Conservation (phyloP, 2,113 vertebrate species). For the Pollimyrus isidori region DNA sequence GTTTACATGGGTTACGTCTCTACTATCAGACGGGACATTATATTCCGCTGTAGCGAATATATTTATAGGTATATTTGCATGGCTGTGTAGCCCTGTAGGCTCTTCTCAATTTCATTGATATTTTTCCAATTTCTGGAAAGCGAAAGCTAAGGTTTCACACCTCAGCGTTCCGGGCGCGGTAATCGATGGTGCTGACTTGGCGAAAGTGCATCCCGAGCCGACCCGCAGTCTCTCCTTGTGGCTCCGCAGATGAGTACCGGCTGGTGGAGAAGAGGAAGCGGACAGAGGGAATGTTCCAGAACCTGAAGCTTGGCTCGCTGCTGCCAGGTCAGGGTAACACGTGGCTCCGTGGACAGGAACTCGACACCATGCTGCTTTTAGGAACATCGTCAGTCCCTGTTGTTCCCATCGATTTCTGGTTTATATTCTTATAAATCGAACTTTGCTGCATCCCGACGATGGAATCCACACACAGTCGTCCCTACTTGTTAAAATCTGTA, state of each 20-base stretch:
- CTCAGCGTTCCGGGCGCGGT: background rate
- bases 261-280: slow-evolving; percentile 65
- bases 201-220: background rate
- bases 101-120: background rate
- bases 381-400: background rate
- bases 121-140: background rate
- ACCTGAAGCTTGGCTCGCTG: slow-evolving; percentile 49
- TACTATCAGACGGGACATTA: background rate
- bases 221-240: background rate
- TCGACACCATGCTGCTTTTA: background rate
- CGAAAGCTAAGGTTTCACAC: background rate
- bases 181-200: background rate
- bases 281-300: slow-evolving; percentile 60
- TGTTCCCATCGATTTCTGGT: background rate
- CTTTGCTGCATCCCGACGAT: background rate
- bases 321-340: slow-evolving; percentile 30
- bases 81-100: background rate
- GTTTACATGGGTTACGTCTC: background rate
- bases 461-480: background rate
- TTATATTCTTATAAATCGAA: background rate
- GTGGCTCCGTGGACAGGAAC: background rate
- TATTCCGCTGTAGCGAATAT: background rate
- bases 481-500: background rate
- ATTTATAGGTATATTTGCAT: background rate
- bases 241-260: slow-evolving; percentile 57